Evolutionary conservation across 1,140 invertebrate genomes (phyloP).

Genomic region (Drosophila takahashii): DNA sequence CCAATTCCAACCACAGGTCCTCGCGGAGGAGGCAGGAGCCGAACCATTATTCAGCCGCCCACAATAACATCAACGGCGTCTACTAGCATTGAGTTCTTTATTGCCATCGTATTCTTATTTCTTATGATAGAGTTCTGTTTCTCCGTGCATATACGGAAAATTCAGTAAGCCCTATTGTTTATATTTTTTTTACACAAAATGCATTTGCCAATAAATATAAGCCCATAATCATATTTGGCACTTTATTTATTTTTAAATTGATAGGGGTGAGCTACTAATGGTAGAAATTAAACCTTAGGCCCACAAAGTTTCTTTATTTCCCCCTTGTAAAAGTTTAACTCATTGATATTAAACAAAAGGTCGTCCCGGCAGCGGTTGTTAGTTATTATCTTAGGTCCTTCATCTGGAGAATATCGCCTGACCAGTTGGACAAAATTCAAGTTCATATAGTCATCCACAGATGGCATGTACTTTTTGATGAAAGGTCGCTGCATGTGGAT

Average conservation of each 20-base stretch:
- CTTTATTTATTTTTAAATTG: background rate
- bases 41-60: constrained; percentile 69
- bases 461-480: too few species aligned
- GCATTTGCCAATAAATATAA: constrained; percentile 20
- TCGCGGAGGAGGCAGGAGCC: constrained; percentile 64
- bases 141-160: constrained; percentile 76
- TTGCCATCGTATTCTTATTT: constrained; percentile 81
- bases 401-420: too few species aligned
- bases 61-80: constrained; percentile 84
- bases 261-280: too few species aligned
- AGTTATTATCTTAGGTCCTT: too few species aligned
- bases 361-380: too few species aligned
- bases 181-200: constrained; percentile 20
- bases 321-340: too few species aligned
- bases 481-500: too few species aligned
- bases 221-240: constrained; percentile 4
- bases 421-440: too few species aligned
- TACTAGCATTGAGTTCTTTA: constrained; percentile 81
- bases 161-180: constrained; percentile 39
- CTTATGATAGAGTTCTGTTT: constrained; percentile 81
- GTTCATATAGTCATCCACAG: too few species aligned
- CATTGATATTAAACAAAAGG: too few species aligned
- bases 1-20: constrained; percentile 42
- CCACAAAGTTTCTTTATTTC: too few species aligned
- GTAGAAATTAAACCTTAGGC: too few species aligned